Conservation (phyloP, 2,888 invertebrate species). For the Zaprionus lineosus region DNA sequence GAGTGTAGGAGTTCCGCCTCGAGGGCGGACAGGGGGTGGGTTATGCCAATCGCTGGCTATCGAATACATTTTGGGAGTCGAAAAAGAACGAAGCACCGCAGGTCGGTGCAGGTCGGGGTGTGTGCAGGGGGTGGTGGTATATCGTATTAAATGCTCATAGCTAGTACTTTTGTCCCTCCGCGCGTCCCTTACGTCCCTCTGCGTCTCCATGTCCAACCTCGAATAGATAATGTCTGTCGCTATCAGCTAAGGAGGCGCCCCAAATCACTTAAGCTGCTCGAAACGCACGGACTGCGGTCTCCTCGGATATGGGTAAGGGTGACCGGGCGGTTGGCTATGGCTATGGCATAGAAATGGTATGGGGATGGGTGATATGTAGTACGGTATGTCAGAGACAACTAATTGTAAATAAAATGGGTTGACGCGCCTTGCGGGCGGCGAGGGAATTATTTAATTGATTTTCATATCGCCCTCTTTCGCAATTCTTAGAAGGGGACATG, state of each 20-base stretch:
- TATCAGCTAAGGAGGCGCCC: slow-evolving; percentile 79
- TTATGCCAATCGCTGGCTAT: slow-evolving; percentile 19
- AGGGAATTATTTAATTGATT: slow-evolving; percentile 70
- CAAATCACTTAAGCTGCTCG: slow-evolving; percentile 78
- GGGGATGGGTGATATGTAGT: too few species aligned
- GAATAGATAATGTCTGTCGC: slow-evolving; percentile 59
- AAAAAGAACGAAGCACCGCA: too few species aligned
- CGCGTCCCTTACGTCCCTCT: too few species aligned
- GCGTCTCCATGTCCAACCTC: too few species aligned
- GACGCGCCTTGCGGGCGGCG: slow-evolving; percentile 37
- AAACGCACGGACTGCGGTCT: slow-evolving; percentile 30
- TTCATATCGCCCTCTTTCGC: slow-evolving; percentile 53
- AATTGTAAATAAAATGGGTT: slow-evolving; percentile 72
- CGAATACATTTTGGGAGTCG: neutral
- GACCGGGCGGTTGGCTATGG: neutral
- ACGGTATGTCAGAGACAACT: slow-evolving; percentile 59
- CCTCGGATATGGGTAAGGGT: neutral
- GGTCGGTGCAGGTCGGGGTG: too few species aligned
- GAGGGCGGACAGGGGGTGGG: neutral
- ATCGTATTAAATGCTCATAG: slow-evolving; percentile 59
- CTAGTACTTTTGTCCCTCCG: too few species aligned
- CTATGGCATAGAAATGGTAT: slow-evolving; percentile 1
- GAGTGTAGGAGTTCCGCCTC: neutral
- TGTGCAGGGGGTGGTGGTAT: slow-evolving; percentile 11
- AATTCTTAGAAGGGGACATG: too few species aligned